Evolutionary conservation across 2,797 vertebrate species (phyloP).

Genomic region (Pseudopleuronectes americanus): DNA sequence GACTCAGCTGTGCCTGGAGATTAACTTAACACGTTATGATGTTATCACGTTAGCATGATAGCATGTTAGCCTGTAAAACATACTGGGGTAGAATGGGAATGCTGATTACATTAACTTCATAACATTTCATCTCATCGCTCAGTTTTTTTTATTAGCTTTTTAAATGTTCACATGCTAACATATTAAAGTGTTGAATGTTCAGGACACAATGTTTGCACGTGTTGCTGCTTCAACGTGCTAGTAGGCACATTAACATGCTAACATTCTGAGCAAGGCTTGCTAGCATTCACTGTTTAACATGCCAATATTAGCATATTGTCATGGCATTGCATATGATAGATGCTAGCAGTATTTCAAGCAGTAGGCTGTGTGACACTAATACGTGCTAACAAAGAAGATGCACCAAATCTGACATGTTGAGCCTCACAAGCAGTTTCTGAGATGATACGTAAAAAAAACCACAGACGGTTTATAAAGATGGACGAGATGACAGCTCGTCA

Average conservation of each 20-base stretch:
- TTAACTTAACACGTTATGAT: neutral
- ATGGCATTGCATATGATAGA: neutral
- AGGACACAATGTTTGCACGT: neutral
- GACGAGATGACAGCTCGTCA: too few species aligned
- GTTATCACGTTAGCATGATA: neutral
- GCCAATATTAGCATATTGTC: neutral
- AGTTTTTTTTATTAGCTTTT: neutral
- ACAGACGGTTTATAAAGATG: too few species aligned
- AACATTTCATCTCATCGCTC: neutral
- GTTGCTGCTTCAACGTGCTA: too few species aligned
- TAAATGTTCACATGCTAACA: neutral
- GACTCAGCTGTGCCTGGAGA: slow-evolving; percentile 5
- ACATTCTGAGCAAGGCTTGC: too few species aligned
- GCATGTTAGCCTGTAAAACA: neutral
- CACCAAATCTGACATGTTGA: neutral
- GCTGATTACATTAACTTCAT: neutral
- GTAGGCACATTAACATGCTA: too few species aligned
- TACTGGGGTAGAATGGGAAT: neutral
- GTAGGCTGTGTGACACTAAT: neutral
- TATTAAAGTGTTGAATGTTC: neutral
- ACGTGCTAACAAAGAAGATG: neutral
- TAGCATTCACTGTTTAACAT: neutral
- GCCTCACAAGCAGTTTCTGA: neutral
- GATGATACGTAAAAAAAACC: neutral
- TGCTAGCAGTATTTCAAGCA: neutral